Conservation (phyloP, 2,113 vertebrate genomes). For the Taxidea taxus region DNA sequence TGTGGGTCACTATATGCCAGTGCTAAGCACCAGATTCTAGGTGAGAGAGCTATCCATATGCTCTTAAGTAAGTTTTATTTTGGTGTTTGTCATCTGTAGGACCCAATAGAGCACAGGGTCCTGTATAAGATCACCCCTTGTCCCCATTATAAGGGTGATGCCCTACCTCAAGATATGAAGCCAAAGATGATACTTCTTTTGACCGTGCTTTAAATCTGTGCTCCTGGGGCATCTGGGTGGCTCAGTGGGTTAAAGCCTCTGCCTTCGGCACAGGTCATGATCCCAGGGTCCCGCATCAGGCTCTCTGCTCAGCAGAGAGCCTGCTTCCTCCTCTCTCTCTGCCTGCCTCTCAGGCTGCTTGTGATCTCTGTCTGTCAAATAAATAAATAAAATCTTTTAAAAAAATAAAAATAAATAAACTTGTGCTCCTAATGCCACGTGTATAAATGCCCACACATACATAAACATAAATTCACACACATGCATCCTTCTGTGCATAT, state of each 20-base stretch:
- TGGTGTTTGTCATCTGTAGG: neutral
- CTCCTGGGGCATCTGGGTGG: too few species aligned
- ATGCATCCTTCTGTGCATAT: neutral
- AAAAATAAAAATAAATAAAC: too few species aligned
- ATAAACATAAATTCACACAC: neutral
- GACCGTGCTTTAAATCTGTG: neutral
- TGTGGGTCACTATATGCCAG: neutral
- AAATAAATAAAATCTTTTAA: too few species aligned
- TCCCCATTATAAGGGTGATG: neutral
- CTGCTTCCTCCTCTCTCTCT: too few species aligned
- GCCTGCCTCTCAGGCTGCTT: too few species aligned
- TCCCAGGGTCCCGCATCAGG: too few species aligned
- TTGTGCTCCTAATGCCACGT: neutral
- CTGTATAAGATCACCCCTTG: neutral
- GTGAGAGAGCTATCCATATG: neutral
- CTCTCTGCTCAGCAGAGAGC: too few species aligned
- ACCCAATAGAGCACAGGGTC: neutral
- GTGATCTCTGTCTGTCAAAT: too few species aligned
- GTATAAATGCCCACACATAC: neutral
- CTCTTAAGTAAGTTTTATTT: neutral
- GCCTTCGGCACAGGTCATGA: too few species aligned
- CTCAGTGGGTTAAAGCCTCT: too few species aligned
- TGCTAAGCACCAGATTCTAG: neutral
- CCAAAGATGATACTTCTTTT: neutral
- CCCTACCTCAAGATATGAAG: neutral